Conservation (phyloP, 2,113 vertebrate species). For the Clarias gariepinus region DNA sequence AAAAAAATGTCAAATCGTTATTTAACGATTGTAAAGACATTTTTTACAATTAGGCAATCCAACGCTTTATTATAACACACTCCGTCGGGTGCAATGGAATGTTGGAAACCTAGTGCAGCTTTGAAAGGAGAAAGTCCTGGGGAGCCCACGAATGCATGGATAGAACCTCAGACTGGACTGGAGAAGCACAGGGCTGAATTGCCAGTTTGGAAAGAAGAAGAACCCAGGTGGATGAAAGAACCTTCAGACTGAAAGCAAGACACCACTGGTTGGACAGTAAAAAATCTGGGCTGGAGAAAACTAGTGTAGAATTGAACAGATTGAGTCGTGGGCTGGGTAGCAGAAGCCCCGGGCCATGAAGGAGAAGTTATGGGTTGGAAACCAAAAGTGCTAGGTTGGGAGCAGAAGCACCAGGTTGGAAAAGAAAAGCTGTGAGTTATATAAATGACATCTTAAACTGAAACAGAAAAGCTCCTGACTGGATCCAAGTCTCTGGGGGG, state of each 20-base stretch:
- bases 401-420: not conserved
- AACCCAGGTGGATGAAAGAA: no score
- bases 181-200: not conserved
- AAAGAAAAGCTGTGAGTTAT: no score
- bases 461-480: no score
- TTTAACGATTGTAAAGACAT: not conserved
- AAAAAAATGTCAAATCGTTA: not conserved
- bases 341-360: no score
- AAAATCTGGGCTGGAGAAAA: not conserved
- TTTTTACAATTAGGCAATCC: not conserved
- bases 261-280: not conserved
- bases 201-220: not conserved
- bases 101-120: not conserved
- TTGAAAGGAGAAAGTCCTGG: not conserved
- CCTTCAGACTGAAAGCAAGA: not conserved
- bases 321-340: not conserved
- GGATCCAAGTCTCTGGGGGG: no score
- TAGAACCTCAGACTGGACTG: not conserved
- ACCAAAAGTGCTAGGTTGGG: no score
- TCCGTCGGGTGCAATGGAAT: not conserved
- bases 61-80: not conserved
- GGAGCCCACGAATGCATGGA: not conserved
- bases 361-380: no score
- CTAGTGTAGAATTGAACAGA: not conserved
- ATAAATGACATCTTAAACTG: not conserved